Evolutionary conservation across 2,888 invertebrate species (phyloP), one percentile per base, ranked within the genome.

Genomic region (Agrochola lota): DNA sequence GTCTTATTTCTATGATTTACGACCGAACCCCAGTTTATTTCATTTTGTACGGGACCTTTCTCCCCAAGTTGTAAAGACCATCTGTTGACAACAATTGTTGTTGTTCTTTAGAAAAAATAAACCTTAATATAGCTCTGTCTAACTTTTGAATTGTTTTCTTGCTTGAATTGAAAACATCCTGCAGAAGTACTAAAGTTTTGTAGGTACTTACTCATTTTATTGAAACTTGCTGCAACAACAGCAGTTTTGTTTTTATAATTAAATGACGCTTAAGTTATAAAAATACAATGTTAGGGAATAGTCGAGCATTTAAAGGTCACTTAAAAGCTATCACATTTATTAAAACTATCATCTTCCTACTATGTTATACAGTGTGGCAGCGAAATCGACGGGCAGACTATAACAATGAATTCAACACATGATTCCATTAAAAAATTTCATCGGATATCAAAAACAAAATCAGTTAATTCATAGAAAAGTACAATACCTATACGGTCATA

Each of bases 1-100:
- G 77, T 67, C 80, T 77, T 76, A 79, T 72, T 77, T 59, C 62
- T 40, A 76, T 85, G 80, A 86, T 86, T 83, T 85, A 86, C 69
- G 85, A 78, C 9, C 69, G 30, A 40, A 74, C 62, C 8, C 40
- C 12, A 46, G 30, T 57, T 55, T 80, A 73, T 83, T 84, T 76
- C 75, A 77, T 79, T 80, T 81, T n/a, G 49, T 55, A 55, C 64
- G 23, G 46, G 64, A 57, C 69, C 67, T 78, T 75, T 78, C 59
- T 62, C 71, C n/a, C 40, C 62, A 30, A 76, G 63, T 78, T 86
- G 57, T 74, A 75, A 69, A 60, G 8, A 59, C 74, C 75, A 86
- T 77, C 57, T 75, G 83, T 55, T 76, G 57, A 60, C 85, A 71
- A 69, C 35, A 84, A 74, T 63, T 30, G 26, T 49, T 63, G 72